Base-by-base conservation (phyloP, 2,113 vertebrate species). In the Tauraco erythrolophus region DNA sequence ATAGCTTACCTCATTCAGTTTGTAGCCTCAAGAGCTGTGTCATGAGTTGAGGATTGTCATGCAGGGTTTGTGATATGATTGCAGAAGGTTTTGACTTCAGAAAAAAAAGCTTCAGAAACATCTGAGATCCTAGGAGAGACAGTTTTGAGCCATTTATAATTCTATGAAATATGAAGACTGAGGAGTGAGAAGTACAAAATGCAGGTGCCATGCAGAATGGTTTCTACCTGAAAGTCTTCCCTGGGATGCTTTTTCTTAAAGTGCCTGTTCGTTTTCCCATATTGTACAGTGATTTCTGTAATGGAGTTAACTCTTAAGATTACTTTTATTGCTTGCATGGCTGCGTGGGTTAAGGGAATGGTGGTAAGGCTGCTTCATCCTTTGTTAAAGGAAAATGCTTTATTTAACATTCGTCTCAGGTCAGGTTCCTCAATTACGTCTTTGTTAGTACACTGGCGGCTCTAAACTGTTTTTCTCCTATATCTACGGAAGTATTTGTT, bases 351-450 rank as follows among this genome's bases (percentile, higher is more conserved):
- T 92, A 88, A 75, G 61, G 54, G 74, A 54, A 41, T 78, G 27
- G 9, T 76, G 71, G 46, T 50, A 71, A 78, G 75, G 54, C 39
- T 76, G 56, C 46, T 94, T 90, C 37, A 5, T 65, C 78, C 71
- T 78, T 61, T 88, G 48, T 61, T 95, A 77, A 92, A 85, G 65
- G 57, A 88, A 89, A 97, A 75, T 51, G 37, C 19, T 9, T 89
- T 72, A 23, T 66, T 91, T 88, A 93, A 84, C 61, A 35, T 84
- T 87, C 68, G 24, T 94, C 25, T 71, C 46, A 35, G 2, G 3
- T 88, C 65, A 61, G 22, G 75, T 88, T 89, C 35, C 54, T 90
- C 78, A 89, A 16, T 84, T 65, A 89, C 93, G 50, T 72, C 91
- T 89, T 88, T 84, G 60, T 92, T 91, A 91, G 48, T 62, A 28